phyloP scores from a whole-genome alignment of 2,888 invertebrate genomes.

The Dicranocentrus wangi region DNA sequence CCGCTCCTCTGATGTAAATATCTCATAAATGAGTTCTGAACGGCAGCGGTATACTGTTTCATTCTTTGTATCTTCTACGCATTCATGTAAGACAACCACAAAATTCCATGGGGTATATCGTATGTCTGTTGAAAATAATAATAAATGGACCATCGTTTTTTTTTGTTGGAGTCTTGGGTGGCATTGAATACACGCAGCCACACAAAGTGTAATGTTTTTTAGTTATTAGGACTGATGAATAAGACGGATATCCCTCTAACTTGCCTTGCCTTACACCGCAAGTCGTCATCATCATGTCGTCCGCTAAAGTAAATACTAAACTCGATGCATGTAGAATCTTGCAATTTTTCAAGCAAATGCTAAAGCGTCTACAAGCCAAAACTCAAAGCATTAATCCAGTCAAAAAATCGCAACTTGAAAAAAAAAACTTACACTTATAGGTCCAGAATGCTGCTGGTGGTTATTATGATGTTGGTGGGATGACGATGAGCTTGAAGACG shows the following conservation, averaged over 20 bases:
- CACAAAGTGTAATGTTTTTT: too few relatives aligned
- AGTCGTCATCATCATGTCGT: neutral
- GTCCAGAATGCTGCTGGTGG: conserved; percentile 46
- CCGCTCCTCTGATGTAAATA: conserved; percentile 20
- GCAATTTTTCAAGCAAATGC: too few relatives aligned
- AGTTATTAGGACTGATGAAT: too few relatives aligned
- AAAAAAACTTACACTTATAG: conserved; percentile 48
- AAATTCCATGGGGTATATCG: neutral
- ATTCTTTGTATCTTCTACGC: neutral
- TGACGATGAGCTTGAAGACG: conserved; percentile 75
- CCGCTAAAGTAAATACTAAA: neutral
- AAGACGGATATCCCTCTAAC: too few relatives aligned
- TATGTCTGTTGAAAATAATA: too few relatives aligned
- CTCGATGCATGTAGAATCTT: neutral
- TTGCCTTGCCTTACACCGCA: too few relatives aligned
- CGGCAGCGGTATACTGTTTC: neutral
- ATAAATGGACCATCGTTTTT: too few relatives aligned
- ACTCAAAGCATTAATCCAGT: too few relatives aligned
- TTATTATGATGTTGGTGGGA: conserved; percentile 34
- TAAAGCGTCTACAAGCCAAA: too few relatives aligned
- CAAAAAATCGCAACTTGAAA: too few relatives aligned
- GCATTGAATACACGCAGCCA: too few relatives aligned
- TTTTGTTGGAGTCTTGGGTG: too few relatives aligned
- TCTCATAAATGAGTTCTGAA: neutral
- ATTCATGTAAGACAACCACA: neutral